Base-by-base conservation (phyloP, 2,113 vertebrate genomes). In the Oxyura jamaicensis region DNA sequence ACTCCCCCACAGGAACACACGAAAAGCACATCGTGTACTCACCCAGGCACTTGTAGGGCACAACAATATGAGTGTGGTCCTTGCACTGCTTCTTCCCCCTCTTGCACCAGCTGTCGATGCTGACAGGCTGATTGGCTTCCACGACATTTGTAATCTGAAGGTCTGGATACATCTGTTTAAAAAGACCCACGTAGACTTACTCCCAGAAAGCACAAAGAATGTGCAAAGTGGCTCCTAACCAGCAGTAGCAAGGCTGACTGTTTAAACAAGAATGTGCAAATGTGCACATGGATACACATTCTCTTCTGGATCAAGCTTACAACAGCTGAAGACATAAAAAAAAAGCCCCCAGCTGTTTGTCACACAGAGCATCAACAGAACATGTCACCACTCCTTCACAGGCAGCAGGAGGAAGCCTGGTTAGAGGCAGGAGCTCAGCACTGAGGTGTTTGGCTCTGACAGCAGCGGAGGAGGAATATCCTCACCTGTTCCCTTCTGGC, bases 31-130 rank as follows among this genome's bases (percentile, higher is more conserved):
- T 6, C 44, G 42, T 3, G 18, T 35, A 93, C 99, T 98, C 96
- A 99, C 99, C 99, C 89, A 99, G 97, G 97, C 99, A 99, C 95
- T 99, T 99, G 97, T 98, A 99, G 59, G 99, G 99, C 93, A 99
- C 98, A 5, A 99, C 99, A 0, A 98, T 96, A 66, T 99, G 98
- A 96, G 98, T 97, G 77, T 99, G 98, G 31, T 98, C 99, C 93
- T 98, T 99, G 98, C 99, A 99, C 90, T 98, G 98, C 62, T 99
- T 99, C 98, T 98, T 99, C 87, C 99, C 99, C 80, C 94, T 98
- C 96, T 98, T 98, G 97, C 99, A 99, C 99, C 99, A 99, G 95
- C 98, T 99, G 89, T 99, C 98, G 8, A 99, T 99, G 78, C 95
- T 98, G 87, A 99, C 98, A 0, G 98, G 98, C 95, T 99, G 98